These are phyloP conservation scores for Orthonyx spaldingii DNA, from an alignment of 2,113 vertebrate species.

Conservation along the genomic window DNA sequence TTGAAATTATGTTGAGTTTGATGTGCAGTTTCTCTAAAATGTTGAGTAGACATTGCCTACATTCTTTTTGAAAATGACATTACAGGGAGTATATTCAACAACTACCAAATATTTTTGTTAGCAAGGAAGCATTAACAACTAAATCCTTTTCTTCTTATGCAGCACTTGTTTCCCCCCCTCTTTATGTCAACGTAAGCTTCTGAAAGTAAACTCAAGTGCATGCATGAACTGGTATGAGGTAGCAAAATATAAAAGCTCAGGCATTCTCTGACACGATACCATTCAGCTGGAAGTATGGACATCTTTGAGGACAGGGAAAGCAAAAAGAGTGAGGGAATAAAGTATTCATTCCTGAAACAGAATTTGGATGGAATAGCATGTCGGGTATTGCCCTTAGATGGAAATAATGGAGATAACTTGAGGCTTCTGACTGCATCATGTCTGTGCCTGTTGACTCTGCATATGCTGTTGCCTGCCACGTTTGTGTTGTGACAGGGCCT, in stretches of 20 bases:
- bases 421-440: neutral
- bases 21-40: neutral
- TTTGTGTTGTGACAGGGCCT: slow-evolving; percentile 7
- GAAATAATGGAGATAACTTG: neutral
- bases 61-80: neutral
- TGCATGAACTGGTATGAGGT: neutral
- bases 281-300: neutral
- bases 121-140: neutral
- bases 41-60: neutral
- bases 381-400: neutral
- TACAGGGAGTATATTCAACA: neutral
- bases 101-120: neutral
- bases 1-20: neutral
- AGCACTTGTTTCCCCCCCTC: neutral
- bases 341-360: neutral
- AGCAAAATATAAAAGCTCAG: neutral
- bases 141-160: neutral
- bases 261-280: neutral
- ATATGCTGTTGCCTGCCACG: neutral
- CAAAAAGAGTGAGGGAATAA: neutral
- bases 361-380: neutral
- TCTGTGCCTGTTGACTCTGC: slow-evolving; percentile 18
- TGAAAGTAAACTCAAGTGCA: slow-evolving; percentile 9
- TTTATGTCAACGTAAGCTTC: neutral
- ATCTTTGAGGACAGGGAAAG: neutral